These are phyloP conservation scores for Pseudorasbora parva DNA, from an alignment of 2,113 vertebrate genomes.

Conservation along the genomic window DNA sequence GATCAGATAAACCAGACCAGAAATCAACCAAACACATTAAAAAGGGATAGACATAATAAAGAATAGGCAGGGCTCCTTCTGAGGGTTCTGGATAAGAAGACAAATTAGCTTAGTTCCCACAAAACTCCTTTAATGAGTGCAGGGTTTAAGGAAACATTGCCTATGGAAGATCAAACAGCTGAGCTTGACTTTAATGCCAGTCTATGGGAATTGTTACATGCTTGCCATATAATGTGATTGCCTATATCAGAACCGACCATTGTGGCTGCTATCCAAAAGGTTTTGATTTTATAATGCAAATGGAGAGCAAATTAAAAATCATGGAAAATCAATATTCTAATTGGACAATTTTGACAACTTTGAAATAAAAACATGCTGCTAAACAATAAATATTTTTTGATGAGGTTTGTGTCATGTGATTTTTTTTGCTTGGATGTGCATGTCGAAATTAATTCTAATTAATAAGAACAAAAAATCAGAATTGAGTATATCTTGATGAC, in stretches of 20 bases:
- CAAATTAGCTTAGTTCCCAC: too few relatives aligned
- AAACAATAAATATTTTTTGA: not conserved
- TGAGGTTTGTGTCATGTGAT: not conserved
- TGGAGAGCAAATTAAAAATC: not conserved
- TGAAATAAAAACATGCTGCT: slow-evolving; percentile 10
- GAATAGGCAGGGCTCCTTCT: not conserved
- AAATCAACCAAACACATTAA: not conserved
- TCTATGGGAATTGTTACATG: not conserved
- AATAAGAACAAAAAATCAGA: not conserved
- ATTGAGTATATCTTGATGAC: not conserved
- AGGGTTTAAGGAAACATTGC: not conserved
- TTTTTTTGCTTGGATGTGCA: not conserved
- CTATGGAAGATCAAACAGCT: not conserved
- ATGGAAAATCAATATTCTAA: not conserved
- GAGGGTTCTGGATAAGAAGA: not conserved
- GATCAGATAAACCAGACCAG: too few relatives aligned
- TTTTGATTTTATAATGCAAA: not conserved
- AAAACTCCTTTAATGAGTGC: too few relatives aligned
- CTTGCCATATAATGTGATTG: not conserved
- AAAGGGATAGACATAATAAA: not conserved
- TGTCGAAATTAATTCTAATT: not conserved
- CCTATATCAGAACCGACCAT: not conserved
- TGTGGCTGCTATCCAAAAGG: not conserved
- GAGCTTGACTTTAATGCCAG: not conserved
- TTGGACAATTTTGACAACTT: not conserved